A percentile compares a stretch with the other conserved stretches of the same genome.
These are phyloP conservation scores for Liparis tanakae DNA, from an alignment of 2,797 vertebrate genomes.

Conservation along the genomic window DNA sequence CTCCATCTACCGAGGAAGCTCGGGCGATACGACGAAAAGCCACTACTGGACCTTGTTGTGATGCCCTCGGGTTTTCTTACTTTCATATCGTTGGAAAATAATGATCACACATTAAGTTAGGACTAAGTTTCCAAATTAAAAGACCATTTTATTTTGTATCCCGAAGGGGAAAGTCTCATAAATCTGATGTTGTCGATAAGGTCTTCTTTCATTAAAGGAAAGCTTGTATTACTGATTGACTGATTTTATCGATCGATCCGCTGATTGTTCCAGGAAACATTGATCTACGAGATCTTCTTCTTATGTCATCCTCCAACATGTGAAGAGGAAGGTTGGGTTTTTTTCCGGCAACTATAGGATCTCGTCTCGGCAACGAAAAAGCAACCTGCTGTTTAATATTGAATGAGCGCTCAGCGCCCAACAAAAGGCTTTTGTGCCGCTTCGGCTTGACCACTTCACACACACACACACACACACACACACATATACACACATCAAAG, in stretches of 20 bases:
- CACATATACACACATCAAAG: constrained; percentile 57
- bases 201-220: neutral
- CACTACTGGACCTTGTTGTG: neutral
- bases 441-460: constrained; percentile 62
- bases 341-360: neutral
- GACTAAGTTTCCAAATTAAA: neutral
- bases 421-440: constrained; percentile 67
- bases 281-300: neutral
- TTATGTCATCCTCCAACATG: constrained; percentile 9
- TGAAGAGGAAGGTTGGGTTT: neutral
- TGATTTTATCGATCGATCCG: neutral
- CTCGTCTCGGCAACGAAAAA: constrained; percentile 34
- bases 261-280: neutral
- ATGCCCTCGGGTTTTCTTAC: neutral
- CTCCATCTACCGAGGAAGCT: neutral
- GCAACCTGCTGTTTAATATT: constrained; percentile 69
- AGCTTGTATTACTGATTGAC: neutral
- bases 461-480: constrained; percentile 1
- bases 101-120: neutral
- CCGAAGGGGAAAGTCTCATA: neutral
- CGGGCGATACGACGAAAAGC: neutral
- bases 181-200: neutral
- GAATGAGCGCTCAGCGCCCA: constrained; percentile 53
- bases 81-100: neutral
- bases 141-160: neutral